phyloP scores from a whole-genome alignment of 2,113 vertebrate genomes.

The Hemicordylus capensis region DNA sequence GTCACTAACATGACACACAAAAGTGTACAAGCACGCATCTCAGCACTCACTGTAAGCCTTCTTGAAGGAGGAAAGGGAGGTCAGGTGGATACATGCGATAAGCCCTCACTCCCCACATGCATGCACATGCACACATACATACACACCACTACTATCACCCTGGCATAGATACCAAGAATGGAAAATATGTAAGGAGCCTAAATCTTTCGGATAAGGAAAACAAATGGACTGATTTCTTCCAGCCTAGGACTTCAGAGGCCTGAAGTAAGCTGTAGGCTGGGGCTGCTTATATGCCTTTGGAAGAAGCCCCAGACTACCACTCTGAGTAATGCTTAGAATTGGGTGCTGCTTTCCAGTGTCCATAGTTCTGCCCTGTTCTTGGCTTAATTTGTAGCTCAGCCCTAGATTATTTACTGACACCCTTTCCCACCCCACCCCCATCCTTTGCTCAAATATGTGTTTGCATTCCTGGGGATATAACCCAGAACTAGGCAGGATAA shows the following conservation, averaged over 20 bases:
- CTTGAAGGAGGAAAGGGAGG: fast-evolving
- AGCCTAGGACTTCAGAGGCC: no score
- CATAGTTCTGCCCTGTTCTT: background rate
- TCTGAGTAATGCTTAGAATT: background rate
- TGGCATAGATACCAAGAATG: background rate
- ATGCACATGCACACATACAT: background rate
- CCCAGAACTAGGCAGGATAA: conserved; percentile 1
- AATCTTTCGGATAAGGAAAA: background rate
- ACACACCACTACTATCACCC: background rate
- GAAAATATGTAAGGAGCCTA: background rate
- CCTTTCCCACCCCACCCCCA: background rate
- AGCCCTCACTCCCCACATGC: background rate
- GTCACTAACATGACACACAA: background rate
- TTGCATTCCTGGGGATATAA: background rate
- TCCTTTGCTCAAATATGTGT: background rate
- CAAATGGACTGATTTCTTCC: background rate
- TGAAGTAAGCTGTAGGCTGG: background rate
- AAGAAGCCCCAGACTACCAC: background rate
- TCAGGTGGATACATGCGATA: background rate
- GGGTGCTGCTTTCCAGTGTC: background rate
- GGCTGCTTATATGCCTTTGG: background rate
- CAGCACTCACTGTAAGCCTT: background rate
- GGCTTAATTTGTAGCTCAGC: background rate
- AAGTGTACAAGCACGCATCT: background rate
- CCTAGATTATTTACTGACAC: background rate